Conservation (phyloP, 2,113 vertebrate species). For the Malurus alboscapulatus region DNA sequence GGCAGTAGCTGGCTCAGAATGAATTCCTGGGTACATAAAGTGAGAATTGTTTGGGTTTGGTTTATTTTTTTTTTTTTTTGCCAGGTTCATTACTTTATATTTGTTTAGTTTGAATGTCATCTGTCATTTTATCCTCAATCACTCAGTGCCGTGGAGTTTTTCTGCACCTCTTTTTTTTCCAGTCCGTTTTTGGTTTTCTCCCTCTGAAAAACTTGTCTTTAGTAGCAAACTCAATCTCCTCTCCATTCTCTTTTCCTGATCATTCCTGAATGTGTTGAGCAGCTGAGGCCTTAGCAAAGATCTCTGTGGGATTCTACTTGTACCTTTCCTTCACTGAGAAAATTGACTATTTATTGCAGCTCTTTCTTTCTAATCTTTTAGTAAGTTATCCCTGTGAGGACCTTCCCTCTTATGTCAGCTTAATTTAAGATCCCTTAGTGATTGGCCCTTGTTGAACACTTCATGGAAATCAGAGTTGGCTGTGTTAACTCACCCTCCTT, state of each 20-base stretch:
- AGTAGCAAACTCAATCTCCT: slow-evolving; percentile 6
- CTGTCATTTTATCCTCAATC: neutral
- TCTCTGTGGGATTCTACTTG: neutral
- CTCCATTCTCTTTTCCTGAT: neutral
- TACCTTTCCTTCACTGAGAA: neutral
- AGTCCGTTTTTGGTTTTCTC: neutral
- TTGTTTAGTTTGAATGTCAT: neutral
- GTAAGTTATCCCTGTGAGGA: neutral
- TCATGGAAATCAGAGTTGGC: neutral
- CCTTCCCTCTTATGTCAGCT: neutral
- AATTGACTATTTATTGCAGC: slow-evolving; percentile 4
- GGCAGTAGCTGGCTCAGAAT: neutral
- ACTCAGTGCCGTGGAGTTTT: neutral
- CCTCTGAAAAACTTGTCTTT: neutral
- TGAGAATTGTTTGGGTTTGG: neutral
- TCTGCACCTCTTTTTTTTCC: neutral
- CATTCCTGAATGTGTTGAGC: neutral
- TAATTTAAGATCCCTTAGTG: neutral
- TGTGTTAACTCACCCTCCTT: neutral
- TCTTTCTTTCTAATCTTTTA: neutral
- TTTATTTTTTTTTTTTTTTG: neutral
- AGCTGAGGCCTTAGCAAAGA: neutral
- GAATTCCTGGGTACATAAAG: neutral
- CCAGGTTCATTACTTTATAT: neutral
- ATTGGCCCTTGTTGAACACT: neutral